These are phyloP conservation scores for Drosophila imparisetae DNA, from an alignment of 2,888 invertebrate species.

Conservation along the genomic window DNA sequence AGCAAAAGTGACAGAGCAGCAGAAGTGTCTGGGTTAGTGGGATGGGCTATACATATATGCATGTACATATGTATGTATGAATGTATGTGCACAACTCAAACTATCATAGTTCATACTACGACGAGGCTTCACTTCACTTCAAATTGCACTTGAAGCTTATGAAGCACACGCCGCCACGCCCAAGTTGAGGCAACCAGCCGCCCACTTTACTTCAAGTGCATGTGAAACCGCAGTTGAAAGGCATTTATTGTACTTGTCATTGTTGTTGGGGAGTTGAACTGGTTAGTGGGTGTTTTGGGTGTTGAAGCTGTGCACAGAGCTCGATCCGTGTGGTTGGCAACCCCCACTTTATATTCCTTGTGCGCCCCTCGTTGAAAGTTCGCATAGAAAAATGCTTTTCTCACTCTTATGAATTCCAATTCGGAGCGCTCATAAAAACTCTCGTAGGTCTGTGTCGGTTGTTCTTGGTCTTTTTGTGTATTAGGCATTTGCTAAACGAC, in stretches of 20 bases:
- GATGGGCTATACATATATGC: neutral
- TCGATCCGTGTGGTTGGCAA: conserved; percentile 36
- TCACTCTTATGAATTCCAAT: conserved; percentile 76
- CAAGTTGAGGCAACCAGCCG: conserved; percentile 9
- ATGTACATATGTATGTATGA: neutral
- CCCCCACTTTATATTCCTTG: conserved; percentile 6
- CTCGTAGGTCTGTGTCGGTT: conserved; percentile 31
- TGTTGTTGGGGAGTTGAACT: conserved; percentile 59
- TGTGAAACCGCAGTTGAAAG: conserved; percentile 82
- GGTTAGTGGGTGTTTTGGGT: neutral
- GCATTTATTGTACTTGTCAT: conserved; percentile 82
- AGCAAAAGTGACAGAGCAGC: conserved; percentile 19
- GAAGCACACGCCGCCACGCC: conserved; percentile 38
- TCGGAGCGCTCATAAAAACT: conserved; percentile 68
- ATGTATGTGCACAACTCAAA: conserved; percentile 33
- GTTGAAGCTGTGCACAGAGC: conserved; percentile 15
- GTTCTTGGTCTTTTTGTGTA: conserved; percentile 57
- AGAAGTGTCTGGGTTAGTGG: conserved; percentile 2
- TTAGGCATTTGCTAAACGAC: conserved; percentile 80
- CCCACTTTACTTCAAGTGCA: conserved; percentile 77
- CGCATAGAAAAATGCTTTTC: conserved; percentile 61
- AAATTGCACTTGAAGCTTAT: conserved; percentile 74
- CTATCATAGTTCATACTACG: conserved; percentile 71
- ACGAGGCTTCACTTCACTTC: conserved; percentile 71
- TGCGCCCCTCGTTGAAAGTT: conserved; percentile 7